These are phyloP conservation scores for Tragopan temminckii DNA, from an alignment of 2,797 vertebrate genomes.

Conservation along the genomic window DNA sequence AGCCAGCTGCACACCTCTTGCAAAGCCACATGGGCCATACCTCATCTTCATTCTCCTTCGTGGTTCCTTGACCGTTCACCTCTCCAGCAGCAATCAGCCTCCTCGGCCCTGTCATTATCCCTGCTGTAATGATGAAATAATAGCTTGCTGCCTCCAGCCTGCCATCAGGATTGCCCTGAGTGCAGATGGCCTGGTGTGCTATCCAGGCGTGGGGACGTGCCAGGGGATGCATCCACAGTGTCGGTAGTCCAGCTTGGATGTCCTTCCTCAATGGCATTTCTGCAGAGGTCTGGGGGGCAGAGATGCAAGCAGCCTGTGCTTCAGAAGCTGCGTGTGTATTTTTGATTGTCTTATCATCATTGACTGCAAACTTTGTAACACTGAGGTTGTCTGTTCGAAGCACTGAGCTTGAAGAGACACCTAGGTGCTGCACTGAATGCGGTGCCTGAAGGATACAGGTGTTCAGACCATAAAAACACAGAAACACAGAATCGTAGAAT, in stretches of 20 bases:
- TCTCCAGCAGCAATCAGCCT: constrained; percentile 39
- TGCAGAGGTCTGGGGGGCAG: not conserved
- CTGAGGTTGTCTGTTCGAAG: not conserved
- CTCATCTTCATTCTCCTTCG: constrained; percentile 35
- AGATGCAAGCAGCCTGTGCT: not conserved
- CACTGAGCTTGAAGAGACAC: not conserved
- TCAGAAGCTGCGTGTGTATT: no score
- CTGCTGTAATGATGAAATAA: constrained; percentile 64
- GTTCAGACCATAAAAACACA: not conserved
- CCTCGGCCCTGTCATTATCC: constrained; percentile 26
- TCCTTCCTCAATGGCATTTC: not conserved
- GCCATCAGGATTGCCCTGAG: constrained; percentile 34
- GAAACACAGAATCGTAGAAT: no score
- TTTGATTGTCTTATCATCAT: not conserved
- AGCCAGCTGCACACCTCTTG: not conserved
- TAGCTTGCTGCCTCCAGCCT: constrained; percentile 3
- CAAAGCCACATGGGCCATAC: not conserved
- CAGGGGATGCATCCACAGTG: not conserved
- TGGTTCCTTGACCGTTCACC: constrained; percentile 45
- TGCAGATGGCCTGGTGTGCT: constrained; percentile 45
- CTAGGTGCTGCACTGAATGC: not conserved
- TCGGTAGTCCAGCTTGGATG: not conserved
- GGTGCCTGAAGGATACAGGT: not conserved
- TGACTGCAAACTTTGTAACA: not conserved
- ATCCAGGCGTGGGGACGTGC: not conserved